Percentiles rank a stretch among this genome's conserved stretches.
phyloP scores from a whole-genome alignment of 2,797 vertebrate species.

The Oceanodroma leucorhoa region DNA sequence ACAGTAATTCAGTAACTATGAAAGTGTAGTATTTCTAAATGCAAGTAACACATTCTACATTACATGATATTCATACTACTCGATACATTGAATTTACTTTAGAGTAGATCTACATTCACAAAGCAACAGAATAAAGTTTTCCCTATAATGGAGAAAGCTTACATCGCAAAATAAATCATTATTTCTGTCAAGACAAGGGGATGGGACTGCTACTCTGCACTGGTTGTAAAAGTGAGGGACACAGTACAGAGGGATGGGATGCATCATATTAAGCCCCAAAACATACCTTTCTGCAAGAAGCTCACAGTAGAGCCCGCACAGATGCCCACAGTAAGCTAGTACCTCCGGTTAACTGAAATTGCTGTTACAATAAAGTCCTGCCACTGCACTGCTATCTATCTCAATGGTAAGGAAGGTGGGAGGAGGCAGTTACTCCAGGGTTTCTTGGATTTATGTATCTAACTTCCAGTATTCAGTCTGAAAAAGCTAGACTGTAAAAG shows the following conservation, averaged over 20 bases:
- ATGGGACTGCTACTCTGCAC: not conserved
- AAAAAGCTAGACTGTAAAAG: not conserved
- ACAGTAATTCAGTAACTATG: not conserved
- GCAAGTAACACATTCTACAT: not conserved
- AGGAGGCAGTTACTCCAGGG: not conserved
- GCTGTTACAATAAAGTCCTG: not conserved
- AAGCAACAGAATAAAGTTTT: not conserved
- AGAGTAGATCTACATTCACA: not conserved
- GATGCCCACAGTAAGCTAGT: not conserved
- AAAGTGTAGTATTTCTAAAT: not conserved
- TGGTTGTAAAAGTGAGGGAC: not conserved
- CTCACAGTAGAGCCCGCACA: not conserved
- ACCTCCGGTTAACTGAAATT: not conserved
- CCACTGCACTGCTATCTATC: not conserved
- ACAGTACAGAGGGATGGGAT: not conserved
- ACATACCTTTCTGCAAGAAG: not conserved
- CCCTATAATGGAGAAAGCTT: not conserved
- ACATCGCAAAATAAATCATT: not conserved
- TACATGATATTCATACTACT: not conserved
- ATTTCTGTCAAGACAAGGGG: not conserved
- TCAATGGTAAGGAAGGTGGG: not conserved
- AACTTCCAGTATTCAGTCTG: not conserved
- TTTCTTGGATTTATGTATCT: not conserved
- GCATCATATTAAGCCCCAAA: not conserved
- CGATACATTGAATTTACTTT: not conserved